Evolutionary conservation across 2,888 invertebrate species (phyloP).

Genomic region (Pristionchus japonicus): DNA sequence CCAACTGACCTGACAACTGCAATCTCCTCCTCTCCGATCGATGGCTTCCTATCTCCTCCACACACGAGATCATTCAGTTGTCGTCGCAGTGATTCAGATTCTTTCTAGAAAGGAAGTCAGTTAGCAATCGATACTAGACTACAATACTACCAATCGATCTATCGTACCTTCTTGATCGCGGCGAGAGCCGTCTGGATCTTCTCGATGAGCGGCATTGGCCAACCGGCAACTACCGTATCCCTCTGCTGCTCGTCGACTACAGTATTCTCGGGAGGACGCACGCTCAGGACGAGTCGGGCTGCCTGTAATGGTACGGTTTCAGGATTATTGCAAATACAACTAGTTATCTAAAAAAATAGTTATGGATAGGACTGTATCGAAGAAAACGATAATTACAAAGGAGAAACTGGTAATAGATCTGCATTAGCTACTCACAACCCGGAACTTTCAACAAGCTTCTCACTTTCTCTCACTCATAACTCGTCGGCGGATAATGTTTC

Average conservation of each 20-base stretch:
- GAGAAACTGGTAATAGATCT: not conserved
- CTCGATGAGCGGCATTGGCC: conserved; percentile 42
- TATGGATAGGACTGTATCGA: not conserved
- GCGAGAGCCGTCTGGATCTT: conserved; percentile 27
- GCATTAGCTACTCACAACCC: not conserved
- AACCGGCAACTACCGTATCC: not conserved
- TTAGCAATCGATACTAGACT: not conserved
- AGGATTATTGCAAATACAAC: not conserved
- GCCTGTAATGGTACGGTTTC: not conserved
- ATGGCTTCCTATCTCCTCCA: conserved; percentile 31
- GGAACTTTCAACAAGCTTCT: not conserved
- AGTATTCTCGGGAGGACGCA: not conserved
- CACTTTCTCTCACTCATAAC: not conserved
- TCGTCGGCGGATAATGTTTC: not conserved
- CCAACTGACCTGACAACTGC: not conserved
- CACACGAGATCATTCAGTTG: conserved; percentile 24
- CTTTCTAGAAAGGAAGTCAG: not conserved
- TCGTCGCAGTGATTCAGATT: conserved; percentile 32
- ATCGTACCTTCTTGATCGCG: conserved; percentile 33
- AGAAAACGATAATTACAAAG: not conserved
- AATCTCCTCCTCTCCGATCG: conserved; percentile 31
- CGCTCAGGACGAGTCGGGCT: conserved; percentile 37
- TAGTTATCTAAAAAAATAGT: not conserved
- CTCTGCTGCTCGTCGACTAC: not conserved
- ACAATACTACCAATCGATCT: not conserved